Evolutionary conservation across 53 echinoderm and acorn worm species (phyloP).

Genomic region (Stichopus horrens): DNA sequence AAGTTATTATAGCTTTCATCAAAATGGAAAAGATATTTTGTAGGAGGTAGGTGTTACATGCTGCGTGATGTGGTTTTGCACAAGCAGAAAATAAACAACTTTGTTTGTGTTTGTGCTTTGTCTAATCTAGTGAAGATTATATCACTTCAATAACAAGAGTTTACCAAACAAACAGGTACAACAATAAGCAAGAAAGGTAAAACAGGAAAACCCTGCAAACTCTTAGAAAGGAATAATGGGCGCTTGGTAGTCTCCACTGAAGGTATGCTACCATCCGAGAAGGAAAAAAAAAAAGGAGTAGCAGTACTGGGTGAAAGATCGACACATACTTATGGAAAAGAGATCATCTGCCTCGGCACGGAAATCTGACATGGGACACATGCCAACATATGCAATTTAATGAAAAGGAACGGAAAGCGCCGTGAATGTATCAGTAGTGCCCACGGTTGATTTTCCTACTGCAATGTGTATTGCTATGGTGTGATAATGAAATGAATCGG

Average conservation of each 20-base stretch:
- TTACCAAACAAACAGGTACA: neutral
- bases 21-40: slow-evolving; percentile 44
- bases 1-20: slow-evolving; percentile 46
- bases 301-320: too few relatives aligned
- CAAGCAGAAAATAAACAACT: slow-evolving; percentile 32
- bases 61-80: slow-evolving; percentile 35
- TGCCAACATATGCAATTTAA: neutral
- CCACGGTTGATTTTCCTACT: neutral
- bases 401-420: neutral
- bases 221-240: too few relatives aligned
- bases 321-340: slow-evolving; percentile 2
- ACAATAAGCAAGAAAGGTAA: neutral
- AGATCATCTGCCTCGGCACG: neutral
- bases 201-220: neutral
- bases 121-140: neutral
- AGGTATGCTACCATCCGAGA: too few relatives aligned
- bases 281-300: too few relatives aligned
- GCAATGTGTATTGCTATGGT: neutral
- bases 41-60: slow-evolving; percentile 45
- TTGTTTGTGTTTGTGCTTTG: slow-evolving; percentile 11
- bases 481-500: neutral
- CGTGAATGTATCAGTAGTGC: neutral
- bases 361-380: slow-evolving; percentile 4
- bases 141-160: neutral
- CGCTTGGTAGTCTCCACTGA: too few relatives aligned